Evolutionary conservation across 2,797 vertebrate species (phyloP), one percentile per base, ranked within the genome.

Genomic region (Anguilla megastoma): DNA sequence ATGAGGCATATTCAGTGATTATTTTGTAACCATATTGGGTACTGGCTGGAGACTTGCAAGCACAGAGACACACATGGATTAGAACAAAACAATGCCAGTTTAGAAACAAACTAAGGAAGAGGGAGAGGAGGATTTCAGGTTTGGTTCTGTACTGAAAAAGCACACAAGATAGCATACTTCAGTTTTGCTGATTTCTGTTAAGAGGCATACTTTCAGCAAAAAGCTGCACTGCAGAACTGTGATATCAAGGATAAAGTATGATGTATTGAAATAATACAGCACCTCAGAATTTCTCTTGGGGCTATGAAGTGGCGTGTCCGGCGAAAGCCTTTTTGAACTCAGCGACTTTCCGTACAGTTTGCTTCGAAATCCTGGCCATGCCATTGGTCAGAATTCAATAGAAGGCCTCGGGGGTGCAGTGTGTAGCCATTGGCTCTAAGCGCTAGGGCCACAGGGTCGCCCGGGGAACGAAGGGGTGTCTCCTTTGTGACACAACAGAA

Each of bases 51-150:
- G 71, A 92, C 89, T 93, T 91, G 86, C 82, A 90, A 91, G 93
- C 92, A 94, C 95, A 95, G 93, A 93, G 93, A 94, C 87, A 50
- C 56, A 84, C 86, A 63, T 36, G 56, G 41, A 24, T 24, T 30
- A 27, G 0, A 89, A 82, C 84, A 36, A 9, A 50, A 50, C 50
- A 14, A 94, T 94, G 93, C 92, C 93, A 93, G 45, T 45, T 7
- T 45, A 48, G 41, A 48, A 21, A 50, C 56, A 50, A 36, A 16
- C 56, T 1, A 21, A 1, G 24, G 50, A 58, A 9, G 33, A 33
- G 83, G 52, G 66, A 50, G 30, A 74, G 27, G 8, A 14, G 7
- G 63, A 7, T 33, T 27, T n/a, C 91, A 91, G 93, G 92, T 50
- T 80, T 95, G 41, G 18, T 9, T 80, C 7, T 80, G 74, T 24